These are phyloP conservation scores for Ophioderma brevispina DNA, from an alignment of 35 echinoderm and acorn worm species.

Conservation along the genomic window DNA sequence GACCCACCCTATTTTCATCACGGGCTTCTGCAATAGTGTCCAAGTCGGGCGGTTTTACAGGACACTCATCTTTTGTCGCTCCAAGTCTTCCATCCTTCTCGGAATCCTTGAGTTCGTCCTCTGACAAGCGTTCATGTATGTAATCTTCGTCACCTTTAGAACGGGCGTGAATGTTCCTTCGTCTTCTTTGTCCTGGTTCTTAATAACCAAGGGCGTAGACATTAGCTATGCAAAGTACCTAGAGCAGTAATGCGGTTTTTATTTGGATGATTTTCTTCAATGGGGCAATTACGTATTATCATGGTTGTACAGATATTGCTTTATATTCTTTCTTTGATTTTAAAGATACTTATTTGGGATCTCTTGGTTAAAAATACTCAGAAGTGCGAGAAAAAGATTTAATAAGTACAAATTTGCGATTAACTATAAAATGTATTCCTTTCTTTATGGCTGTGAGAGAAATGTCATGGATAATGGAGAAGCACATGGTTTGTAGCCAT, in stretches of 20 bases:
- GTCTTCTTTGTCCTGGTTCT: conserved; percentile 93
- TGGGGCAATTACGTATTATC: neutral
- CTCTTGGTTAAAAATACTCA: too few relatives aligned
- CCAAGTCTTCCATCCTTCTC: conserved; percentile 77
- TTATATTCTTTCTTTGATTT: neutral
- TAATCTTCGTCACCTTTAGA: conserved; percentile 88
- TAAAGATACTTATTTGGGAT: too few relatives aligned
- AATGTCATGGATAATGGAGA: conserved; percentile 85
- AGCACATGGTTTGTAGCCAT: conserved; percentile 79
- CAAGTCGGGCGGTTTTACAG: conserved; percentile 79
- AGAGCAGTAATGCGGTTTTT: too few relatives aligned
- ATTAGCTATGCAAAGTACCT: conserved; percentile 86
- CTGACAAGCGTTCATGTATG: conserved; percentile 84
- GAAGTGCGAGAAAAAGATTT: neutral
- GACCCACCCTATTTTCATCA: too few relatives aligned
- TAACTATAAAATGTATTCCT: conserved; percentile 10
- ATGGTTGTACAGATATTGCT: neutral
- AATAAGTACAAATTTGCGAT: neutral
- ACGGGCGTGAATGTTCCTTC: conserved; percentile 46
- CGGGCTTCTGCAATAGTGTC: conserved; percentile 72
- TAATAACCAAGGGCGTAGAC: conserved; percentile 93
- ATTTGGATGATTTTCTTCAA: too few relatives aligned
- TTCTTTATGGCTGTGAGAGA: conserved; percentile 95
- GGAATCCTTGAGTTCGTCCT: conserved; percentile 90
- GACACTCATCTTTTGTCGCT: conserved; percentile 66